Evolutionary conservation across 2,888 invertebrate species (phyloP), one percentile per base, ranked within the genome.

Genomic region (Microdon myrmicae): DNA sequence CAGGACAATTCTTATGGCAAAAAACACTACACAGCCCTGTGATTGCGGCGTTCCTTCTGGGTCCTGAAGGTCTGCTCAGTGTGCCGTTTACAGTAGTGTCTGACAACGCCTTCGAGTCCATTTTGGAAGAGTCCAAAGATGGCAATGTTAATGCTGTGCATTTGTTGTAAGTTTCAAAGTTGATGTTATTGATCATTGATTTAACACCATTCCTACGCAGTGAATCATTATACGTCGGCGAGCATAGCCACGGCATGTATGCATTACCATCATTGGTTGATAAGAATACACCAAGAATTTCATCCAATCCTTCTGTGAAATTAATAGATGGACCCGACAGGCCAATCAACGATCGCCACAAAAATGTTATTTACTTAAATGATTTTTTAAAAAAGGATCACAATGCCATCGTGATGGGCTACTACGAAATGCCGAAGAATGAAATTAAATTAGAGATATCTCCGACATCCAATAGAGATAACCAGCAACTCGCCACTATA

Each of bases 201-300:
- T 23, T n/a, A 2, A 8, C n/a, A 19, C n/a, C 13, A 17, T 0
- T 19, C 14, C 45, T 84, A 68, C n/a, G n/a, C 80, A 95, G 94
- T 70, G 91, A 92, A 51, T 92, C 96, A 0, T 82, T 98, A 20
- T 98, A 96, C 78, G 89, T 98, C 53, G 98, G 97, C 0, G 92
- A 96, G 75, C 88, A 89, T 74, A 83, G 84, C 37, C 83, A 85
- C 60, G 96, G 96, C 0, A 81, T 95, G 1, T 98, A 96, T 80
- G 98, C 97, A 0, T 79, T 97, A 43, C 93, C 95, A 1, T 92
- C 96, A 0, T 81, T 96, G 14, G 95, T 96, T 1, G 96, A 97
- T 81, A 92, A 95, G 72, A 88, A 89, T 68, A 90, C 92, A 2
- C 90, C 92, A 7, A 90, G 93, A 4, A 90, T 94, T 77, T 85